Percentiles rank a stretch among this genome's conserved stretches.
These are phyloP conservation scores for Umimayanthus chanpuru DNA, from an alignment of 92 coral and sea anemone genomes.

Conservation along the genomic window DNA sequence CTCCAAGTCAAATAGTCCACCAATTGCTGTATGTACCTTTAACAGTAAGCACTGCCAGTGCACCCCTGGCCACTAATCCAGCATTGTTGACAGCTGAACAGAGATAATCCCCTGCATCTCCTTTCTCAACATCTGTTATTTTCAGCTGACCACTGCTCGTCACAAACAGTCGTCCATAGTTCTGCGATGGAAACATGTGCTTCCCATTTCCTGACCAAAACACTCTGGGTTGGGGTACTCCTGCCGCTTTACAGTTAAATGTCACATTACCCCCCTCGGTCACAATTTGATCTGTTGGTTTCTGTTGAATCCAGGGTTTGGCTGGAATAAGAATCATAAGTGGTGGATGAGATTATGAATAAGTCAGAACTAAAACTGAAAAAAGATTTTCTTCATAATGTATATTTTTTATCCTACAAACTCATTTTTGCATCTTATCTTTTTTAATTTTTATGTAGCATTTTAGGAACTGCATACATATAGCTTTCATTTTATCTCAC, in stretches of 20 bases:
- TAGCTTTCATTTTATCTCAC: too few relatives aligned
- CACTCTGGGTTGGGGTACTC: conserved; percentile 76
- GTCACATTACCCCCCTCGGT: conserved; percentile 64
- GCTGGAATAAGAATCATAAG: conserved; percentile 50
- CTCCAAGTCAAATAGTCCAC: too few relatives aligned
- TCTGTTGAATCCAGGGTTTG: conserved; percentile 57
- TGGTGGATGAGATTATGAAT: not conserved
- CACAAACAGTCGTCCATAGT: conserved; percentile 68
- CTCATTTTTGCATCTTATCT: too few relatives aligned
- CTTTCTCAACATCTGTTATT: conserved; percentile 58
- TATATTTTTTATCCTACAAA: too few relatives aligned
- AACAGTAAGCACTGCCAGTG: conserved; percentile 70
- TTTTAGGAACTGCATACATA: too few relatives aligned
- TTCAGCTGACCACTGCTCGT: conserved; percentile 67
- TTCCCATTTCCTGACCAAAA: conserved; percentile 77
- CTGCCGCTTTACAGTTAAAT: conserved; percentile 75
- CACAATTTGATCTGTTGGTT: conserved; percentile 61
- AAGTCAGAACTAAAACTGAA: not conserved
- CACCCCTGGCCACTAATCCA: conserved; percentile 53
- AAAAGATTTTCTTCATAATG: too few relatives aligned
- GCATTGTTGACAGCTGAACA: conserved; percentile 65
- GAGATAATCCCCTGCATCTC: conserved; percentile 73
- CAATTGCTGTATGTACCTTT: conserved; percentile 44
- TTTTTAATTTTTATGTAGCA: too few relatives aligned
- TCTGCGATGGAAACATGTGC: conserved; percentile 63